Evolutionary conservation across 1,140 invertebrate species (phyloP).

Genomic region (Microplitis demolitor): DNA sequence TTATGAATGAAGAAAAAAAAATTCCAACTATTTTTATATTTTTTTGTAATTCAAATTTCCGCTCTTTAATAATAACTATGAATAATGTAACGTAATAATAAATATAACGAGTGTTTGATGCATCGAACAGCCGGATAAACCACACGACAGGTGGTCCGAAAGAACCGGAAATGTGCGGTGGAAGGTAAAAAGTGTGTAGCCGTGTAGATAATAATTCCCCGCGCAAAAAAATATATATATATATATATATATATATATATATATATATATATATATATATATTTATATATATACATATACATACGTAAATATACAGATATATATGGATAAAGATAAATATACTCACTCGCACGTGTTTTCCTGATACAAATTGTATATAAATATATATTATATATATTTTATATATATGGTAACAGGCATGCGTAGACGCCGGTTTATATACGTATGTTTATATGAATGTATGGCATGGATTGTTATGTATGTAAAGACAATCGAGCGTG

Average conservation of each 20-base stretch:
- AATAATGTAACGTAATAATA: not conserved
- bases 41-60: not conserved
- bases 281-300: not conserved
- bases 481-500: slow-evolving; percentile 44
- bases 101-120: not conserved
- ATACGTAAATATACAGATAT: no score
- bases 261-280: no score
- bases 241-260: not conserved
- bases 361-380: slow-evolving; percentile 2
- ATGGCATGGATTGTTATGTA: slow-evolving; percentile 39
- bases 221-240: not conserved
- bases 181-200: not conserved
- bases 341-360: not conserved
- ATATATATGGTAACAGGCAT: not conserved
- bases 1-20: not conserved
- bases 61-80: not conserved
- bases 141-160: slow-evolving; percentile 13
- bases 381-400: not conserved
- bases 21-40: not conserved
- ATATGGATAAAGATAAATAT: not conserved
- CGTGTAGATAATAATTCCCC: slow-evolving; percentile 6
- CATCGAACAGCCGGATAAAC: slow-evolving; percentile 16
- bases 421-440: slow-evolving; percentile 32
- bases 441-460: not conserved
- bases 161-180: not conserved